phyloP scores from a whole-genome alignment of 1,140 invertebrate genomes.

The Caerostris darwini region DNA sequence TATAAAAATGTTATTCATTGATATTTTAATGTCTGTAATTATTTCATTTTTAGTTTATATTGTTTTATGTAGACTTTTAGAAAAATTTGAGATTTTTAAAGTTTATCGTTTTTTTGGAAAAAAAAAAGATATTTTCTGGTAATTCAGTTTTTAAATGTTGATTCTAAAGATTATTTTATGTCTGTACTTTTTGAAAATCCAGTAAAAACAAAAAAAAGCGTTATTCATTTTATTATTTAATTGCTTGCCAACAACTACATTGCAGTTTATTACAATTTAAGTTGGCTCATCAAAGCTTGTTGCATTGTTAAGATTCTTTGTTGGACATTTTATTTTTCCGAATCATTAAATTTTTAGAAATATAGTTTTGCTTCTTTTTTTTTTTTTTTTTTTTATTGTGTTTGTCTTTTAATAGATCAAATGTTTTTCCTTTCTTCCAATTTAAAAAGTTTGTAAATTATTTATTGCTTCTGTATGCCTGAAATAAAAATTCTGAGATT shows the following conservation, averaged over 20 bases:
- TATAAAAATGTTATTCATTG: background rate
- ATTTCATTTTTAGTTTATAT: conserved; percentile 1
- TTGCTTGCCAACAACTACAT: background rate
- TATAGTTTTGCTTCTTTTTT: background rate
- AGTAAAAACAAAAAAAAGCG: no score
- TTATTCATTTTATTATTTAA: background rate
- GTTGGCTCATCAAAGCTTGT: background rate
- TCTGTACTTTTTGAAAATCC: no score
- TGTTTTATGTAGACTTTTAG: background rate
- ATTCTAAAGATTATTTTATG: no score
- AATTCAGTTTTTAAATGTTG: no score
- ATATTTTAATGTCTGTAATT: background rate
- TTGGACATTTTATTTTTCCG: background rate
- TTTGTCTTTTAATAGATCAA: conserved; percentile 1
- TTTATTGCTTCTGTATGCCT: conserved; percentile 18
- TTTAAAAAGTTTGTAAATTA: conserved; percentile 27
- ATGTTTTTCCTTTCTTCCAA: background rate
- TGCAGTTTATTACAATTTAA: background rate
- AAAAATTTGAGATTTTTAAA: background rate
- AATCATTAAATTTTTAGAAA: conserved; percentile 1
- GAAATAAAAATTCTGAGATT: conserved; percentile 40
- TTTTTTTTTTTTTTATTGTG: background rate
- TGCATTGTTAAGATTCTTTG: conserved; percentile 22
- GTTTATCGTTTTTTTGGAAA: background rate
- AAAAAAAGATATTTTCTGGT: no score